Conservation (phyloP, 2,888 invertebrate species). For the Brenthis ino region DNA sequence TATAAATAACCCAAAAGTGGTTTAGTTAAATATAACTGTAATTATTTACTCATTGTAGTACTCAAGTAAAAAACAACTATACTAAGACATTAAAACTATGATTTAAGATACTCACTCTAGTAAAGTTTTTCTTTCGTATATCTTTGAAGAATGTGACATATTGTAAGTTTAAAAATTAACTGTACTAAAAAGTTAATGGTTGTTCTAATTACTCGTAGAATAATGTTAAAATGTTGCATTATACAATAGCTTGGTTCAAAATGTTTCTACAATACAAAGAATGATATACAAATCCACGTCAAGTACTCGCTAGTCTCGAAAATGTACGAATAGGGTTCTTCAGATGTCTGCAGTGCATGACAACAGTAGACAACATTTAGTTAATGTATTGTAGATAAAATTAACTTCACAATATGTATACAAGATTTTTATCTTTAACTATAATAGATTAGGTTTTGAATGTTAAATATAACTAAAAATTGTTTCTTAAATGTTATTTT, state of each 20-base stretch:
- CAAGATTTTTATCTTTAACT: too few species aligned
- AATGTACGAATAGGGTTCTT: slow-evolving; percentile 61
- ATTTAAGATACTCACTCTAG: background rate
- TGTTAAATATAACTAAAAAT: too few species aligned
- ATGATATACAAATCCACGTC: slow-evolving; percentile 55
- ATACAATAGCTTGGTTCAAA: slow-evolving; percentile 36
- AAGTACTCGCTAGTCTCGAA: slow-evolving; percentile 56
- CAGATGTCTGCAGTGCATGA: slow-evolving; percentile 50
- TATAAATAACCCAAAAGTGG: too few species aligned
- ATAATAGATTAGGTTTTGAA: too few species aligned
- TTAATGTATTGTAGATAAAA: slow-evolving; percentile 4
- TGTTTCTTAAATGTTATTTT: too few species aligned
- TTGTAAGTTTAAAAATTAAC: slow-evolving; percentile 6
- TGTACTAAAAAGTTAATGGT: slow-evolving; percentile 1
- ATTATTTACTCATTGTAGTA: too few species aligned
- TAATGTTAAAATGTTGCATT: slow-evolving; percentile 14
- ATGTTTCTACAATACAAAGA: slow-evolving; percentile 49
- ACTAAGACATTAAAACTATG: background rate
- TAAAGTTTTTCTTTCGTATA: background rate
- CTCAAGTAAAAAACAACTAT: background rate
- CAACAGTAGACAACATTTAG: slow-evolving; percentile 13
- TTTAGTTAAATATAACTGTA: too few species aligned
- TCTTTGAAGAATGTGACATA: background rate
- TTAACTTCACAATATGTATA: background rate
- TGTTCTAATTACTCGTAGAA: slow-evolving; percentile 22